Base-by-base conservation (phyloP, 2,797 vertebrate genomes). In the Hoplostethus atlanticus region DNA sequence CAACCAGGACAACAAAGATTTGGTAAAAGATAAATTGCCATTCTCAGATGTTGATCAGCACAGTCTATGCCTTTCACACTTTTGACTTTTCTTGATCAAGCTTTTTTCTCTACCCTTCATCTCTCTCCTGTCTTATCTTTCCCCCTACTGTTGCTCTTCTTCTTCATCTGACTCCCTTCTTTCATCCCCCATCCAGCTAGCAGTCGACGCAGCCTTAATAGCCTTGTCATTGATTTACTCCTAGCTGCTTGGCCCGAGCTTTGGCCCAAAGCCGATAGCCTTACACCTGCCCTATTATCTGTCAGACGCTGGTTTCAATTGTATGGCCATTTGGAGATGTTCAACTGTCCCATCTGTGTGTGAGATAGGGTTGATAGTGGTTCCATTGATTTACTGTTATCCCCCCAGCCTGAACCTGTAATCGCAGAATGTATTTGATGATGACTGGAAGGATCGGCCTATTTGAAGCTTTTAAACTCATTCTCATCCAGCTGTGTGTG, bases 201-300 rank as follows among this genome's bases (percentile, higher is more conserved):
- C 60, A 76, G 81, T 64, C 52, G 69, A 71, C 68, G 72, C 48
- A 12, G 36, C 53, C 67, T 73, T 82, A 80, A 89, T 79, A 52
- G 76, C 75, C 61, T 80, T 83, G 70, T 50, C 76, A 86, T 73
- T 87, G 86, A 90, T 88, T 87, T 77, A 79, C 71, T 84, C 68
- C 70, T 50, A 77, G 70, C 73, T 52, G 60, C 52, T 28, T 5
- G 3, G 31, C 25, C 63, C 56, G 58, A 42, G 31, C 0, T 1
- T 36, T n/a, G 42, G 16, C 30, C 44, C 17, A 58, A 56, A 67
- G 67, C 74, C 73, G 56, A 21, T 58, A 62, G 62, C 69, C 46
- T 40, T 21, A 56, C 61, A 76, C 81, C 57, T 80, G 64, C 38
- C 53, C 57, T 42, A 58, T 84, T 84, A 80, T 83, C 62, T 55